Percentiles rank a stretch among this genome's conserved stretches.
phyloP scores from a whole-genome alignment of 2,888 invertebrate genomes.

The Lottia scabra region DNA sequence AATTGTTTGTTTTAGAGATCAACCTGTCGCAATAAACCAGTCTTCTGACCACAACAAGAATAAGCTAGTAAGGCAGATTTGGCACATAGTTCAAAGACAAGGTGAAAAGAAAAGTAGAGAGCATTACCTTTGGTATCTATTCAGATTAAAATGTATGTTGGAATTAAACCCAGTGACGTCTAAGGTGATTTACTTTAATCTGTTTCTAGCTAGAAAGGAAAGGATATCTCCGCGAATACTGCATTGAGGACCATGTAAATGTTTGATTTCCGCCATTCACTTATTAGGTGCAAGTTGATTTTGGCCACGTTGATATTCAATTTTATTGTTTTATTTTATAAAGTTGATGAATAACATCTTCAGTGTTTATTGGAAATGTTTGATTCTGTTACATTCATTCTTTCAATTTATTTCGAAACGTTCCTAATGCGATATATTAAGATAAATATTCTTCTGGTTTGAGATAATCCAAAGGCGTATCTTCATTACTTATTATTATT shows the following conservation, averaged over 20 bases:
- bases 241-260: neutral
- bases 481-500: too few species aligned
- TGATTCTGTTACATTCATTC: too few species aligned
- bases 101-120: neutral
- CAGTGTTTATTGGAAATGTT: too few species aligned
- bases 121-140: slow-evolving; percentile 1
- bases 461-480: too few species aligned
- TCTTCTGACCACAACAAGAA: slow-evolving; percentile 13
- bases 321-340: neutral
- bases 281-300: slow-evolving; percentile 6
- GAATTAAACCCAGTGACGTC: slow-evolving; percentile 3
- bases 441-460: too few species aligned
- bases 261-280: neutral
- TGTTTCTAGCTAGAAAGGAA: neutral
- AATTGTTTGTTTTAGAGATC: slow-evolving; percentile 16
- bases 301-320: neutral
- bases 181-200: slow-evolving; percentile 3
- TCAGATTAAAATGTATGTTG: neutral
- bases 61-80: slow-evolving; percentile 13
- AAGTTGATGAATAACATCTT: neutral
- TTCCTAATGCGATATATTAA: too few species aligned
- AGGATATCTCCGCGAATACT: neutral
- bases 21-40: slow-evolving; percentile 3
- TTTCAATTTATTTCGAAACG: too few species aligned
- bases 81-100: slow-evolving; percentile 19